Evolutionary conservation across 53 echinoderm and acorn worm species (phyloP).

Genomic region (Temnopleurus reevesii): DNA sequence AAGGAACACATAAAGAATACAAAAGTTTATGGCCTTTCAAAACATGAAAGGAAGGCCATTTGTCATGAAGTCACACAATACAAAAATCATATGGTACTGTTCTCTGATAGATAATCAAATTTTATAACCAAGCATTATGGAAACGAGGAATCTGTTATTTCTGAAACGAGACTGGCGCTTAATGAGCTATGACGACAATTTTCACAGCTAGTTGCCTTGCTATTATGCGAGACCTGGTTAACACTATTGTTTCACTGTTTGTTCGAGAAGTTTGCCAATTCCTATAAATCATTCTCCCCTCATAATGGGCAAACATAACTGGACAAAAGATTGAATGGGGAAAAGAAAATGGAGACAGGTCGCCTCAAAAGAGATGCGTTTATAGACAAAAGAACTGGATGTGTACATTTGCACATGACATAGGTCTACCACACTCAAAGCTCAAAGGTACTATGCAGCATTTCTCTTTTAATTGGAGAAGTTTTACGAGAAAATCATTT

Average conservation of each 20-base stretch:
- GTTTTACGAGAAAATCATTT: no score
- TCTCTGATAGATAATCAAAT: background rate
- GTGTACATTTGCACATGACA: no score
- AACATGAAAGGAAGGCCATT: background rate
- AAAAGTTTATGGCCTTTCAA: no score
- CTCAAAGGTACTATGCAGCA: background rate
- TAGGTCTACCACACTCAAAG: no score
- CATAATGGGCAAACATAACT: background rate
- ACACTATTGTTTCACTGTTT: background rate
- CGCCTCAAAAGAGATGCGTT: no score
- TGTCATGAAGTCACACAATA: background rate
- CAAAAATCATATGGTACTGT: background rate
- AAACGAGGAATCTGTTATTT: background rate
- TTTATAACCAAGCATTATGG: background rate
- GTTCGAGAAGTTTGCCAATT: background rate
- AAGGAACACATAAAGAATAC: background rate
- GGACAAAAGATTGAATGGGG: background rate
- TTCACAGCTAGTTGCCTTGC: slow-evolving; percentile 14
- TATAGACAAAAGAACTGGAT: no score
- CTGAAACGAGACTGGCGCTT: background rate
- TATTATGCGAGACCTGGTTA: slow-evolving; percentile 2
- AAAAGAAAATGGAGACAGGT: background rate
- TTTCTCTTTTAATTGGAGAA: no score
- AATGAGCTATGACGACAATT: slow-evolving; percentile 38
- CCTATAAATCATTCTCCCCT: background rate